These are phyloP conservation scores for Hydrolagus affinis DNA, from an alignment of 2,113 vertebrate genomes.

Conservation along the genomic window DNA sequence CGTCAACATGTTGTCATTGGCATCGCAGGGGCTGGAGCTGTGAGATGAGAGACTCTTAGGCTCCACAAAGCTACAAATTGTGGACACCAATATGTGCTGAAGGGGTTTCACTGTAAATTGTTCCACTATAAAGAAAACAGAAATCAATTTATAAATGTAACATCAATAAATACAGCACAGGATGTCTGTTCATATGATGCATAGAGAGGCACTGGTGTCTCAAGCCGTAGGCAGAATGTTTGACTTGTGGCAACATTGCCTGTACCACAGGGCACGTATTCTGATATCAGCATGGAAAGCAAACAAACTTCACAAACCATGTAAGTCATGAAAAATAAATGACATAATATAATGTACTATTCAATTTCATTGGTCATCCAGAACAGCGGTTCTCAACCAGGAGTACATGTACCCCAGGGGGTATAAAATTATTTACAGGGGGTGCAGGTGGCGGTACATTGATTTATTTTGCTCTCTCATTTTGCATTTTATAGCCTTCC, in stretches of 20 bases:
- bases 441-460: too few relatives aligned
- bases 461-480: too few relatives aligned
- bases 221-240: not conserved
- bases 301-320: not conserved
- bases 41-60: too few relatives aligned
- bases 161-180: conserved; percentile 1
- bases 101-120: not conserved
- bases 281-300: not conserved
- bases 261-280: not conserved
- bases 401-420: too few relatives aligned
- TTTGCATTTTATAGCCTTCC: too few relatives aligned
- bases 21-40: too few relatives aligned
- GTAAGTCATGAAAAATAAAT: not conserved
- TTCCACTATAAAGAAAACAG: not conserved
- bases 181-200: not conserved
- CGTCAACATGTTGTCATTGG: not conserved
- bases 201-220: too few relatives aligned
- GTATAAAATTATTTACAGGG: too few relatives aligned
- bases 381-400: too few relatives aligned
- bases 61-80: not conserved
- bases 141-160: not conserved
- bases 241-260: not conserved
- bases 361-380: not conserved
- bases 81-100: not conserved
- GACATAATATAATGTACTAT: not conserved